Evolutionary conservation across 2,888 invertebrate genomes (phyloP), one percentile per base, ranked within the genome.

Genomic region (Eupithecia subumbrata): DNA sequence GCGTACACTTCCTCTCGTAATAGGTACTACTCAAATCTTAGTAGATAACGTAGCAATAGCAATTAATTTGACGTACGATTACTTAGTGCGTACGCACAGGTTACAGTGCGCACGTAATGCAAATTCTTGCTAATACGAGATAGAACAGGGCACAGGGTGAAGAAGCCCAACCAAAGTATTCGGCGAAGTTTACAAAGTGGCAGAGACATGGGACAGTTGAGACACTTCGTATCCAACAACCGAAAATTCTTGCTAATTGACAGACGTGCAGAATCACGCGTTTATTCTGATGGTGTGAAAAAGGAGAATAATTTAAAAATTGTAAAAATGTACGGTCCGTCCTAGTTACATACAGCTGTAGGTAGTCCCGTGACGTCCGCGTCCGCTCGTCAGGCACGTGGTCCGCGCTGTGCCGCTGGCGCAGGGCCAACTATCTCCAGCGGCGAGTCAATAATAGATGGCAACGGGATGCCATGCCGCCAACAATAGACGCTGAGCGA

Each of bases 361-460:
- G 84, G 82, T 85, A 88, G 90, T 91, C 93, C 89, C 93, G 92
- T 95, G 95, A 94, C 92, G 89, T n/a, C n/a, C n/a, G n/a, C n/a
- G n/a, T n/a, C n/a, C 85, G 84, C 80, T 85, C 89, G 76, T 70
- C 69, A 43, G 74, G 88, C 94, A 95, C 95, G 94, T 94, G 95
- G 95, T 91, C 84, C 86, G 86, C 86, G 87, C n/a, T n/a, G n/a
- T n/a, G n/a, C n/a, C n/a, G n/a, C 90, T 95, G 95, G 95, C 94
- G 88, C 88, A 83, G 43, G 81, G 94, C 95, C 95, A 95, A 93
- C 91, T 88, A 93, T 94, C 94, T 95, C 95, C 94, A 95, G 93
- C 92, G 88, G 88, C 88, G 95, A 94, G 94, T 95, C 95, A 95
- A 95, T 95, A 94, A 95, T 95, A 95, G 95, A 93, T 87, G 91